Conservation (phyloP, 2,888 invertebrate species). For the Temnothorax ravouxi region DNA sequence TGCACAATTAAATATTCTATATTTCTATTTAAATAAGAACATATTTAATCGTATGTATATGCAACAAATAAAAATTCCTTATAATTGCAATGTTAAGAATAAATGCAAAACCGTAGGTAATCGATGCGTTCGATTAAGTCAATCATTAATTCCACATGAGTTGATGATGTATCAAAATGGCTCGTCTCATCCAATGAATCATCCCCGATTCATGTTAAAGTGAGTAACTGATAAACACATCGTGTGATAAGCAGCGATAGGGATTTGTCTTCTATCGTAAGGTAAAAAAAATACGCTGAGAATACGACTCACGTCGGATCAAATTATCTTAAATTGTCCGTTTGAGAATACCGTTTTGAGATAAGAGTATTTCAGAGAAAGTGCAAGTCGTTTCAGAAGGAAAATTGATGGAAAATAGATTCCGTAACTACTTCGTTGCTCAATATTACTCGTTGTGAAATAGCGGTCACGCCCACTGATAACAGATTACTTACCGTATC, state of each 20-base stretch:
- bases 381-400: background rate
- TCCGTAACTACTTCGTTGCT: too few relatives aligned
- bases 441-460: slow-evolving; percentile 25
- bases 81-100: background rate
- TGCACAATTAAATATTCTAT: background rate
- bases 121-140: background rate
- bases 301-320: background rate
- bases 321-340: background rate
- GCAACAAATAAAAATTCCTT: background rate
- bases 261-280: slow-evolving; percentile 57
- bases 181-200: slow-evolving; percentile 69
- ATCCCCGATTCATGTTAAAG: slow-evolving; percentile 69
- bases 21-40: background rate
- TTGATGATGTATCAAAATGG: slow-evolving; percentile 25
- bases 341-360: background rate
- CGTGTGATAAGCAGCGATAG: slow-evolving; percentile 77
- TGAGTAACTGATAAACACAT: slow-evolving; percentile 82
- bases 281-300: background rate
- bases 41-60: background rate
- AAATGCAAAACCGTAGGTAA: background rate
- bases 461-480: slow-evolving; percentile 83
- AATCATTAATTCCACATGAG: background rate
- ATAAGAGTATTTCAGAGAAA: background rate
- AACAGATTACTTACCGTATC: slow-evolving; percentile 83
- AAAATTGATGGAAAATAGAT: background rate